A percentile compares a stretch with the other conserved stretches of the same genome.
Conservation (phyloP, 1,140 invertebrate genomes). For the Geopemphigus sp. region DNA sequence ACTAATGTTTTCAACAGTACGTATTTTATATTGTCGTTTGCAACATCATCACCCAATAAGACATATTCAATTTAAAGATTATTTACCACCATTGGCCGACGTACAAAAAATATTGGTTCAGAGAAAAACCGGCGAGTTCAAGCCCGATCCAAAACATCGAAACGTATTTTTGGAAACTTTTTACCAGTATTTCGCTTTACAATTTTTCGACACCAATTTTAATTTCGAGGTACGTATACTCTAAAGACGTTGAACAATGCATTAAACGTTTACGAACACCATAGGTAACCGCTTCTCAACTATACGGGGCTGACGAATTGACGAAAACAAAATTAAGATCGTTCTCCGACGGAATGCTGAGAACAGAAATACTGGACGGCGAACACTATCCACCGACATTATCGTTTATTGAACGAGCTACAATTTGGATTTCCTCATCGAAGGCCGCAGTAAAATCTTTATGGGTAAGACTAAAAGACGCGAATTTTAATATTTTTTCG, state of each 20-base stretch:
- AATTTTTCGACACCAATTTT: not conserved
- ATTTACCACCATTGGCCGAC: not conserved
- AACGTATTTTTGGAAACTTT: not conserved
- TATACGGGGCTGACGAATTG: not conserved
- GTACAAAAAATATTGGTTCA: not conserved
- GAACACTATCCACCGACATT: not conserved
- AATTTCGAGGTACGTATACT: not conserved
- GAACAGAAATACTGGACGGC: not conserved
- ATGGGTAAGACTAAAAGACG: not conserved
- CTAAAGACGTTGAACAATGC: not conserved
- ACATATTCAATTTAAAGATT: not conserved
- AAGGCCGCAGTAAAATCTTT: not conserved
- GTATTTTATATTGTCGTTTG: too few relatives aligned
- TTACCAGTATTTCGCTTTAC: slow-evolving; percentile 21
- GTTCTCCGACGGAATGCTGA: not conserved
- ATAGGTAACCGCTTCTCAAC: slow-evolving; percentile 10
- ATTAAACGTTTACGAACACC: not conserved
- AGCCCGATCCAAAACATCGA: not conserved
- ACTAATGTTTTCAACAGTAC: not conserved
- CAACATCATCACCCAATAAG: too few relatives aligned
- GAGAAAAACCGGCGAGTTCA: not conserved
- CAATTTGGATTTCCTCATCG: not conserved
- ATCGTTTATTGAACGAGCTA: not conserved
- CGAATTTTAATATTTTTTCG: not conserved
- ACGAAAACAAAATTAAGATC: not conserved